A percentile compares a stretch with the other conserved stretches of the same genome.
phyloP scores from a whole-genome alignment of 2,113 vertebrate species.

The Melanostigma gelatinosum region DNA sequence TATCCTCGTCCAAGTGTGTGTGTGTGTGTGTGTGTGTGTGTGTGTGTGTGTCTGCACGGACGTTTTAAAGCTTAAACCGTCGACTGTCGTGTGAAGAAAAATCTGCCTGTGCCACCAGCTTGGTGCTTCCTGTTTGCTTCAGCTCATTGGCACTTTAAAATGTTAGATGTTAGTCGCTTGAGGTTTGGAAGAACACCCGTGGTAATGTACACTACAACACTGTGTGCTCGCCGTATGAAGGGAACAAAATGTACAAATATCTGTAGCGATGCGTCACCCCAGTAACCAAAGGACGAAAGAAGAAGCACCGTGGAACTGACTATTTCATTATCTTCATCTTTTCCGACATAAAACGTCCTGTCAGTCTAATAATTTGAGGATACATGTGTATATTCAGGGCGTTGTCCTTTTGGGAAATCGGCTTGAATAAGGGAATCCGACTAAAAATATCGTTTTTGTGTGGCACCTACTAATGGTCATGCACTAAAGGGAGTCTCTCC shows the following conservation, averaged over 20 bases:
- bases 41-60: constrained; percentile 5
- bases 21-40: neutral
- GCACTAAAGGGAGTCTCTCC: constrained; percentile 47
- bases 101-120: constrained; percentile 44
- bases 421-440: constrained; percentile 63
- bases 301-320: constrained; percentile 46
- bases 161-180: constrained; percentile 35
- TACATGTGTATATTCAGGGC: constrained; percentile 22
- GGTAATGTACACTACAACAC: constrained; percentile 26
- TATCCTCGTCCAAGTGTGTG: constrained; percentile 28
- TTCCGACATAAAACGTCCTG: constrained; percentile 11
- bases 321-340: constrained; percentile 4
- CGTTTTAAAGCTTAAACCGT: constrained; percentile 23
- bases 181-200: constrained; percentile 19
- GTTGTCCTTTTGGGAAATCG: constrained; percentile 10
- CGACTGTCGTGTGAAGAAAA: constrained; percentile 9
- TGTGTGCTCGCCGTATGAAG: constrained; percentile 33
- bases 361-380: constrained; percentile 32
- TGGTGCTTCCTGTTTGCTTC: constrained; percentile 69
- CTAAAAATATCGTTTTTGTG: constrained; percentile 36
- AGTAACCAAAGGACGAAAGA: constrained; percentile 75
- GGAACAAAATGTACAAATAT: constrained; percentile 42
- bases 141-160: constrained; percentile 80
- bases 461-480: constrained; percentile 49
- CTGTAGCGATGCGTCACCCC: constrained; percentile 29